Conservation (phyloP, 2,797 vertebrate species). For the Brachyrhaphis roseni region DNA sequence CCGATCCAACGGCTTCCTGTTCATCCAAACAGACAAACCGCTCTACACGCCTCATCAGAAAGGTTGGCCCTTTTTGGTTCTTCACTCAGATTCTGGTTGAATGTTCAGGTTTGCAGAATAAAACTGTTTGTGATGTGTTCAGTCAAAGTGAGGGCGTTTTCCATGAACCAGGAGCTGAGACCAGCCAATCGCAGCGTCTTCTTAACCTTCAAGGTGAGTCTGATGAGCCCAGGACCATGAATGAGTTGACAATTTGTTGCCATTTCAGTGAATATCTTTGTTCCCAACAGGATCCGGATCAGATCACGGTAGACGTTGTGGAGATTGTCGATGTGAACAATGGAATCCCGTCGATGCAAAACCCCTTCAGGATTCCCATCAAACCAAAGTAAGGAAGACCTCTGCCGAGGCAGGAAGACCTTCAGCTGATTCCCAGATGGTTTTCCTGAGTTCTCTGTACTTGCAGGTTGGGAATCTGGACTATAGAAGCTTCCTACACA, state of each 20-base stretch:
- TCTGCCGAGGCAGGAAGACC: not conserved
- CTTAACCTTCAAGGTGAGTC: constrained; percentile 88
- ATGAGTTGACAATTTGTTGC: not conserved
- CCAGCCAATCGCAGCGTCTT: constrained; percentile 84
- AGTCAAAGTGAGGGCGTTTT: constrained; percentile 93
- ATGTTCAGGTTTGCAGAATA: not conserved
- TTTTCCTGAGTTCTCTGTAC: not conserved
- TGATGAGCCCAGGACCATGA: not conserved
- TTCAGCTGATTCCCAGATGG: not conserved
- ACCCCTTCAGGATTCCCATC: constrained; percentile 91
- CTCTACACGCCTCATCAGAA: constrained; percentile 88
- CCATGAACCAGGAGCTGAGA: constrained; percentile 88
- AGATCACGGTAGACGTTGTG: constrained; percentile 82
- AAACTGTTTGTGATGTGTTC: constrained; percentile 9
- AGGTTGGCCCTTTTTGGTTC: constrained; percentile 66
- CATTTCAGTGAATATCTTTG: not conserved
- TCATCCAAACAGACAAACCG: constrained; percentile 93
- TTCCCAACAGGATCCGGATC: constrained; percentile 85
- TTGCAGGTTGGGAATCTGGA: constrained; percentile 88
- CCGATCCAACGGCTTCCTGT: constrained; percentile 89
- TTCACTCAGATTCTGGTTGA: not conserved
- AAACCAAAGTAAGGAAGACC: constrained; percentile 86
- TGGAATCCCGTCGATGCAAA: constrained; percentile 89
- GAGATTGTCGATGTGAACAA: constrained; percentile 84
- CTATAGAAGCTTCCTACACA: constrained; percentile 86